Percentiles rank a stretch among this genome's conserved stretches.
Conservation (phyloP, 2,113 vertebrate species). For the Nanorana parkeri region DNA sequence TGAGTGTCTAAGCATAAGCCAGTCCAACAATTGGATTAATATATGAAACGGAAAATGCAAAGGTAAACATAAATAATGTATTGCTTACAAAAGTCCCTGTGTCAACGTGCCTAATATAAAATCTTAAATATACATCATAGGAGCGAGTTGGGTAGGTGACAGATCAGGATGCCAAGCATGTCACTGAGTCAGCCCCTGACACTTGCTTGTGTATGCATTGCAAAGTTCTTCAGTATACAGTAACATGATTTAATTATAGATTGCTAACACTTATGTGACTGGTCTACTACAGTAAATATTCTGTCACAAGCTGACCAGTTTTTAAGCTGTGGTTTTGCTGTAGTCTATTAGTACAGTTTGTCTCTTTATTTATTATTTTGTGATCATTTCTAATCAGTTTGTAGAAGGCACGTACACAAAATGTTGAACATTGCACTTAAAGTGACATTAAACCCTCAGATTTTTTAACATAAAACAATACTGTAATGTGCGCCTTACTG, state of each 20-base stretch:
- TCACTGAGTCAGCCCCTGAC: conserved; percentile 64
- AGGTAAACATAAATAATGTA: conserved; percentile 45
- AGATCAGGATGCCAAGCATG: conserved; percentile 63
- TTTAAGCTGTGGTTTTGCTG: no score
- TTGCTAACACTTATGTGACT: conserved; percentile 63
- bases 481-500: no score
- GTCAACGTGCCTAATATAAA: conserved; percentile 30
- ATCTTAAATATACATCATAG: conserved; percentile 24
- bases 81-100: conserved; percentile 25
- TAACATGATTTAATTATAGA: conserved; percentile 72
- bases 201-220: conserved; percentile 63
- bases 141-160: conserved; percentile 57
- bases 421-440: no score
- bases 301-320: conserved; percentile 59
- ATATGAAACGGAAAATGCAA: conserved; percentile 2
- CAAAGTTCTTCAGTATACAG: conserved; percentile 69
- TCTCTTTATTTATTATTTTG: no score
- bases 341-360: no score
- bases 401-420: no score
- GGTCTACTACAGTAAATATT: conserved; percentile 67
- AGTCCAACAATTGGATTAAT: background rate
- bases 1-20: background rate
- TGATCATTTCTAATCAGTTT: no score
- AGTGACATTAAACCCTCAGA: no score
- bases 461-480: no score